A percentile compares a stretch with the other conserved stretches of the same genome.
Evolutionary conservation across 2,797 vertebrate species (phyloP).

Genomic region (Myoxocephalus aenaeus): DNA sequence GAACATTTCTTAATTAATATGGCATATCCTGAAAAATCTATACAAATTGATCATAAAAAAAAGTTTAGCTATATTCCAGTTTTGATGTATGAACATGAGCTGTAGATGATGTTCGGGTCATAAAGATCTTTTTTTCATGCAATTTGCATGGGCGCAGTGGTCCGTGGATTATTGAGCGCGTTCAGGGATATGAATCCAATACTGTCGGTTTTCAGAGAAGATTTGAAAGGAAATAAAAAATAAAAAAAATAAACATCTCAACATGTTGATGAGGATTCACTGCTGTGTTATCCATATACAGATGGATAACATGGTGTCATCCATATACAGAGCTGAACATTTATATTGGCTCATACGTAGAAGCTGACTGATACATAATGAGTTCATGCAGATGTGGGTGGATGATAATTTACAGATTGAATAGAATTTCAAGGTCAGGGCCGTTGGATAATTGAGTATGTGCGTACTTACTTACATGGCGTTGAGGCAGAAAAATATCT

Average conservation of each 20-base stretch:
- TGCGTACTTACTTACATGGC: background rate
- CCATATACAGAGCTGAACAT: constrained; percentile 1
- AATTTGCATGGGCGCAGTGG: background rate
- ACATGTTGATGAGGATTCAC: background rate
- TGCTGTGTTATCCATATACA: no score
- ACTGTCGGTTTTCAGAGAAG: background rate
- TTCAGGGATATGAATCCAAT: background rate
- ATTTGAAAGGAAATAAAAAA: background rate
- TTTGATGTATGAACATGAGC: background rate
- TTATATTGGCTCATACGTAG: background rate
- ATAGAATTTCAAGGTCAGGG: constrained; percentile 4
- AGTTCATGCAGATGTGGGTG: constrained; percentile 15
- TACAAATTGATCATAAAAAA: no score
- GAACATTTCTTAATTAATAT: background rate
- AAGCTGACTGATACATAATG: constrained; percentile 21
- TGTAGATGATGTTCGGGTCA: background rate
- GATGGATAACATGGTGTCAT: no score
- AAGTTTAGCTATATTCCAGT: background rate
- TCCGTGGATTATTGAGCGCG: background rate
- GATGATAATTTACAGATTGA: constrained; percentile 27
- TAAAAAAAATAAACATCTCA: background rate
- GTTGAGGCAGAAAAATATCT: background rate
- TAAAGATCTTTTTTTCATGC: background rate
- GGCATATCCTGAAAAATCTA: background rate
- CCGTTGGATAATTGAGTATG: constrained; percentile 16